Conservation (phyloP, 1,140 invertebrate species). For the Lepeophtheirus salmonis region DNA sequence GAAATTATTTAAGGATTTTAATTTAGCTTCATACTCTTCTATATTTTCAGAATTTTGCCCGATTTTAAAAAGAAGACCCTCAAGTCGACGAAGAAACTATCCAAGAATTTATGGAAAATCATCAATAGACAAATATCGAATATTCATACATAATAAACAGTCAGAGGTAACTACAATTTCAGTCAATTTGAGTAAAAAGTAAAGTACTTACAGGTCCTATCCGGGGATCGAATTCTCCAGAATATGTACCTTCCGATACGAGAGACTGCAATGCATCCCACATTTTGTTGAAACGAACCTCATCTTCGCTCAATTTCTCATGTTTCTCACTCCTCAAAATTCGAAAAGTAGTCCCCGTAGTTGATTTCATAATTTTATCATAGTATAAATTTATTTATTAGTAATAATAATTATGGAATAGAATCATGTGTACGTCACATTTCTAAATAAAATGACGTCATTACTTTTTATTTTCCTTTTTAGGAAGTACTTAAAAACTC, state of each 20-base stretch:
- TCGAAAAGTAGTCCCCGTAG: too few relatives aligned
- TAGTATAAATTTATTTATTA: too few relatives aligned
- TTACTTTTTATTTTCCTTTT: too few relatives aligned
- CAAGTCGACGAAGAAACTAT: neutral
- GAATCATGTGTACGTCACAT: too few relatives aligned
- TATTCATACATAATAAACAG: neutral
- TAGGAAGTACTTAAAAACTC: too few relatives aligned
- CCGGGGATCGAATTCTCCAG: neutral
- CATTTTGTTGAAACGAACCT: neutral
- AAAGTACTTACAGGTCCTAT: neutral
- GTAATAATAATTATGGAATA: too few relatives aligned
- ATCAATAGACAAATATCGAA: neutral
- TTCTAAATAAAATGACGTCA: too few relatives aligned
- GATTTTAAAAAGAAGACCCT: neutral
- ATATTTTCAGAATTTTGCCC: neutral
- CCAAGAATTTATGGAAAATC: too few relatives aligned
- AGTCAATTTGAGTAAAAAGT: neutral
- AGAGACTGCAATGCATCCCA: neutral
- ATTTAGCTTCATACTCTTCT: neutral
- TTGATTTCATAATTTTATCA: too few relatives aligned
- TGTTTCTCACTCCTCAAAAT: neutral
- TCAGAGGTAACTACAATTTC: too few relatives aligned
- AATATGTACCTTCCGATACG: neutral
- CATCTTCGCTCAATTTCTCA: neutral
- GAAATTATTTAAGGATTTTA: neutral